phyloP scores from a whole-genome alignment of 2,888 invertebrate genomes.

The Melipona beecheii region DNA sequence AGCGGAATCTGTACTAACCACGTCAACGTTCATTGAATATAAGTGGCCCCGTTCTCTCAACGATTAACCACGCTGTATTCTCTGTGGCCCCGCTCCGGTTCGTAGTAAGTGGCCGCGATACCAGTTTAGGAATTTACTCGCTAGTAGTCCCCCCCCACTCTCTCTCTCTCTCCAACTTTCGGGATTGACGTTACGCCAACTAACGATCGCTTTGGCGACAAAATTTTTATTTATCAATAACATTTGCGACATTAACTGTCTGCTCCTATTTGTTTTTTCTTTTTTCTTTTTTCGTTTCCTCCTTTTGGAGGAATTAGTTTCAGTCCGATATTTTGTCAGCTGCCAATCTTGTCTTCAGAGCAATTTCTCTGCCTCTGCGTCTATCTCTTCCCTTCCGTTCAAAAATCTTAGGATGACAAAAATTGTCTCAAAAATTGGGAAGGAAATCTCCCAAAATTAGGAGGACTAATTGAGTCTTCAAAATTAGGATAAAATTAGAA shows the following conservation, averaged over 20 bases:
- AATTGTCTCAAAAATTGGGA: too few relatives aligned
- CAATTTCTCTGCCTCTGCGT: too few relatives aligned
- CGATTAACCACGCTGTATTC: constrained; percentile 45
- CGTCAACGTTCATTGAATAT: constrained; percentile 58
- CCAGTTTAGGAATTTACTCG: constrained; percentile 19
- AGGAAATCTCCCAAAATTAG: too few relatives aligned
- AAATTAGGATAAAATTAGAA: too few relatives aligned
- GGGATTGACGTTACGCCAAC: not conserved
- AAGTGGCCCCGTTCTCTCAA: constrained; percentile 44
- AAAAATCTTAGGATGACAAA: too few relatives aligned
- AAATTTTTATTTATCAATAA: not conserved
- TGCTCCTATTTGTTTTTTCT: too few relatives aligned
- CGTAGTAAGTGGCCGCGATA: constrained; percentile 1
- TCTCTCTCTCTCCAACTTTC: not conserved
- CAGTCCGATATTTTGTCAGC: too few relatives aligned
- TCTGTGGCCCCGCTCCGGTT: constrained; percentile 24
- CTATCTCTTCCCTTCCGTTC: too few relatives aligned
- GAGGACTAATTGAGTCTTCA: too few relatives aligned
- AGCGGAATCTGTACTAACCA: constrained; percentile 53
- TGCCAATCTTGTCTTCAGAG: too few relatives aligned
- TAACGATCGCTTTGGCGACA: not conserved
- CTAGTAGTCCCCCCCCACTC: not conserved
- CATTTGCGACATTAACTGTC: not conserved
- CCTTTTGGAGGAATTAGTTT: not conserved
- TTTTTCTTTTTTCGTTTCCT: too few relatives aligned